Percentiles rank a stretch among this genome's conserved stretches.
These are phyloP conservation scores for Epistrophe eligans DNA, from an alignment of 2,888 invertebrate genomes.

Conservation along the genomic window DNA sequence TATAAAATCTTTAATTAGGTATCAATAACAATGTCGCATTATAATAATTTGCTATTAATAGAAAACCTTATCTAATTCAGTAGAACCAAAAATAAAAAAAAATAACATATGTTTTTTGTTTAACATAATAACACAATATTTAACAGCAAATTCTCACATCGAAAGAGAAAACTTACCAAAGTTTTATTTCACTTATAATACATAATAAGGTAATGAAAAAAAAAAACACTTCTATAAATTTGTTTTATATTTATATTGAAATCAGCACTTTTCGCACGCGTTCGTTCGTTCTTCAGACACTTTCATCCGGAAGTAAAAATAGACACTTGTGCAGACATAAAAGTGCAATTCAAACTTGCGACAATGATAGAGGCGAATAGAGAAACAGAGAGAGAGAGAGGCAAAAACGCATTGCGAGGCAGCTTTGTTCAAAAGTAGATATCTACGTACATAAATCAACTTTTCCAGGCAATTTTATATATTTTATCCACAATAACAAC, in stretches of 20 bases:
- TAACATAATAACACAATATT: background rate
- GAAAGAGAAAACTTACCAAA: conserved; percentile 40
- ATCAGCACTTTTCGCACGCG: conserved; percentile 26
- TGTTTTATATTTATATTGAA: background rate
- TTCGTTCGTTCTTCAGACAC: conserved; percentile 37
- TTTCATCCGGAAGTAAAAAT: conserved; percentile 59
- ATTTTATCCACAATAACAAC: background rate
- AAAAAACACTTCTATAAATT: conserved; percentile 1
- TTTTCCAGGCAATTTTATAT: conserved; percentile 42
- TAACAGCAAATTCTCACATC: background rate
- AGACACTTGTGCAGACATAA: conserved; percentile 58
- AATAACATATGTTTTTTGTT: conserved; percentile 13
- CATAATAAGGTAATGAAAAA: background rate
- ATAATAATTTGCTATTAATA: background rate
- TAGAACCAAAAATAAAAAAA: conserved; percentile 6
- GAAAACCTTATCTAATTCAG: background rate
- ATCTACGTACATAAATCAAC: conserved; percentile 39
- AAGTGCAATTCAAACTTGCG: conserved; percentile 58
- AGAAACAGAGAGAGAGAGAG: conserved; percentile 21
- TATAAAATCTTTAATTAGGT: background rate
- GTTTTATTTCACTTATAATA: background rate
- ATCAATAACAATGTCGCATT: background rate
- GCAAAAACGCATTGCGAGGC: background rate
- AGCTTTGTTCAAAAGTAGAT: conserved; percentile 16
- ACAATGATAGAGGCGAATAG: conserved; percentile 19